A percentile compares a stretch with the other conserved stretches of the same genome.
phyloP scores from a whole-genome alignment of 1,140 invertebrate genomes.

The Leptopilina clavipes region DNA sequence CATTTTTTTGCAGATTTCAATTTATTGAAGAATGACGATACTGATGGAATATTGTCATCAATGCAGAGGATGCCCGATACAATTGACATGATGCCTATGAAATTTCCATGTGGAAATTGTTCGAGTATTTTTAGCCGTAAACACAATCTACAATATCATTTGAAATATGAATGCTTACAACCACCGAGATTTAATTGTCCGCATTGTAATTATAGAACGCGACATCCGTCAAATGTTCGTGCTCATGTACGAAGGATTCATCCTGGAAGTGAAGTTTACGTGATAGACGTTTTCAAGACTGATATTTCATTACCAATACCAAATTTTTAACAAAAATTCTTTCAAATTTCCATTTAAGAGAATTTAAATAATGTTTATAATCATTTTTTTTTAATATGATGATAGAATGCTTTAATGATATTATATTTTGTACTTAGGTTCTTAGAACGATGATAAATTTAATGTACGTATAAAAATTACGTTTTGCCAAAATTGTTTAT shows the following conservation, averaged over 20 bases:
- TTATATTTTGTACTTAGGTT: not conserved
- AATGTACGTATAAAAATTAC: too few species aligned
- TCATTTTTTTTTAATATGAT: not conserved
- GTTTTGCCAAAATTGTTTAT: too few species aligned
- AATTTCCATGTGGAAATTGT: slow-evolving; percentile 73
- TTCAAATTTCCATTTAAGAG: too few species aligned
- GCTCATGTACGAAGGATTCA: slow-evolving; percentile 65
- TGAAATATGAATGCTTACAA: slow-evolving; percentile 79
- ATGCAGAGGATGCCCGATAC: not conserved
- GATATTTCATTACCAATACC: slow-evolving; percentile 47
- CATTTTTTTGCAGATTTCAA: slow-evolving; percentile 15
- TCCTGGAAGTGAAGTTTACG: slow-evolving; percentile 53
- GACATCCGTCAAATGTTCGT: slow-evolving; percentile 67
- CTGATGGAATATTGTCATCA: not conserved
- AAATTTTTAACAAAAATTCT: slow-evolving; percentile 53
- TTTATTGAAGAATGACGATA: not conserved
- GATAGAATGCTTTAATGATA: not conserved
- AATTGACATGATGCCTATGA: slow-evolving; percentile 20
- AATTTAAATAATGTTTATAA: too few species aligned
- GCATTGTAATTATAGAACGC: slow-evolving; percentile 72
- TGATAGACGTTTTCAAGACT: slow-evolving; percentile 52
- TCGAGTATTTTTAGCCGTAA: slow-evolving; percentile 74
- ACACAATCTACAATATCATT: slow-evolving; percentile 76
- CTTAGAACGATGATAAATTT: too few species aligned
- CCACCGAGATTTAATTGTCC: slow-evolving; percentile 76